phyloP scores from a whole-genome alignment of 2,797 vertebrate species.

The Tadarida brasiliensis region DNA sequence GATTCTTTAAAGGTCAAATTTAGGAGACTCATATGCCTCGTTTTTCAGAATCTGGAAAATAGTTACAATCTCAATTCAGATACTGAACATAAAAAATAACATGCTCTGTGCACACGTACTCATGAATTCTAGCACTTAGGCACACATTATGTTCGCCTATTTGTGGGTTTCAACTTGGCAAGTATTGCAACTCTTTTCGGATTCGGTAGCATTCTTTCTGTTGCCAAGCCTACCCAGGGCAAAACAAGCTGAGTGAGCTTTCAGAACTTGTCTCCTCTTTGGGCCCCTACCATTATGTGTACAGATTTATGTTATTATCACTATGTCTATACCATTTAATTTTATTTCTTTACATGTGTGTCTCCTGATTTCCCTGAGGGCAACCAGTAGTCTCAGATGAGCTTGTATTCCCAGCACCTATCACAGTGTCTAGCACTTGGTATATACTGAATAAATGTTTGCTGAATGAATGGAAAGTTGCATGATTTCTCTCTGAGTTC shows the following conservation, averaged over 20 bases:
- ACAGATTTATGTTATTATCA: slow-evolving; percentile 52
- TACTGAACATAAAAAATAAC: slow-evolving; percentile 36
- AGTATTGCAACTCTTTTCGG: neutral
- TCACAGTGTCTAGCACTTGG: neutral
- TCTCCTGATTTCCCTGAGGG: neutral
- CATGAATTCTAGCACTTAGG: neutral
- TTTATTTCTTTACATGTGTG: neutral
- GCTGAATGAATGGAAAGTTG: slow-evolving; percentile 75
- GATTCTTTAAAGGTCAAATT: slow-evolving; percentile 53
- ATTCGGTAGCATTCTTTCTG: slow-evolving; percentile 56
- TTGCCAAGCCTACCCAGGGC: slow-evolving; percentile 59
- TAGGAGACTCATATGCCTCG: neutral
- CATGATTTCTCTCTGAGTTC: slow-evolving; percentile 76
- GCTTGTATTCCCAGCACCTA: neutral
- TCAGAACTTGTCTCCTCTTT: neutral
- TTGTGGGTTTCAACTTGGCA: slow-evolving; percentile 72
- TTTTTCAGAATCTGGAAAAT: slow-evolving; percentile 60
- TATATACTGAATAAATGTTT: slow-evolving; percentile 73
- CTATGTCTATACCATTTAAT: neutral
- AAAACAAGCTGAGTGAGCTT: slow-evolving; percentile 59
- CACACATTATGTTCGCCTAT: neutral
- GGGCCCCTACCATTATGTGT: neutral
- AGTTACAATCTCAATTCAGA: slow-evolving; percentile 53
- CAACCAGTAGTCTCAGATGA: neutral
- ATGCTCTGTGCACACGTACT: neutral